Evolutionary conservation across 2,113 vertebrate genomes (phyloP), one percentile per base, ranked within the genome.

Genomic region (Oceanites oceanicus): DNA sequence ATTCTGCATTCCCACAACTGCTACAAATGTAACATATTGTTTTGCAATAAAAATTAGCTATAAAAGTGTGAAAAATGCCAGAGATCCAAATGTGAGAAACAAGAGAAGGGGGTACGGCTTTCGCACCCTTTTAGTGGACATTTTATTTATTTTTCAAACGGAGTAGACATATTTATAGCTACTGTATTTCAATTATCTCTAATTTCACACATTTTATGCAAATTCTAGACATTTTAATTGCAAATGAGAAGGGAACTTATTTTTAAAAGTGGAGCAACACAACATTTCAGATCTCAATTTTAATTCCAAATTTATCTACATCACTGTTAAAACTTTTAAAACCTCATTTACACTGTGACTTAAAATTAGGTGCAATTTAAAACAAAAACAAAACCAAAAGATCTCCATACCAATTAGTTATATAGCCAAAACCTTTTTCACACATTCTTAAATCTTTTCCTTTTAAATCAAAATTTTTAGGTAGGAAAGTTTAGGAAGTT

Each of bases 161-260:
- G 90, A 95, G 95, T 94, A 97, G 96, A 96, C 95, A 94, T 97
- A 97, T 98, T 98, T 98, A 98, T 97, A 98, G 98, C 96, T 96
- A 97, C 98, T 98, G 97, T 98, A 98, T 98, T 98, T 98, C 98
- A 98, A 98, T 98, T 98, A 98, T 97, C 97, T 97, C 98, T 97
- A 98, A 98, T 98, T 98, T 98, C 98, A 98, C 90, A 98, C 97
- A 97, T 98, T 98, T 98, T 97, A 98, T 98, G 98, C 97, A 98
- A 98, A 98, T 98, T 95, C 71, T 40, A 63, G 72, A 50, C 72
- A 98, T 98, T 97, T 98, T 97, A 98, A 98, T 98, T 98, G 98
- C 97, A 98, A 98, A 98, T 98, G 86, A 98, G 97, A 94, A 83
- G 62, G 92, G 95, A 98, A 97, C 97, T 97, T 98, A 97, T 98